phyloP scores from a whole-genome alignment of 2,888 invertebrate species.

The Euphydryas editha region DNA sequence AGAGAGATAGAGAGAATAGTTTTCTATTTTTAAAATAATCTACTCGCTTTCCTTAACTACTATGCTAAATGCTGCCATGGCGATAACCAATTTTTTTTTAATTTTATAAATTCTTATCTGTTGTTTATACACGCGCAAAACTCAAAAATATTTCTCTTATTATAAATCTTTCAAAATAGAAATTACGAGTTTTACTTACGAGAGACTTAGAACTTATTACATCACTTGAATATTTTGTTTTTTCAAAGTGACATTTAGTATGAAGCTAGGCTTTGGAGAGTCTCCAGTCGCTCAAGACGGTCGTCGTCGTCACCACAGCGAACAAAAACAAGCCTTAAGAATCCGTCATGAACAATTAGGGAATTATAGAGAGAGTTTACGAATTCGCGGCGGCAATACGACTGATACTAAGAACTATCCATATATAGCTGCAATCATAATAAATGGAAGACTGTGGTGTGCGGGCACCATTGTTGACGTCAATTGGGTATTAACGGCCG shows the following conservation, averaged over 20 bases:
- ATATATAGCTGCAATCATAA: slow-evolving; percentile 74
- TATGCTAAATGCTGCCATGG: no score
- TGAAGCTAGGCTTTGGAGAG: slow-evolving; percentile 43
- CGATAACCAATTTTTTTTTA: no score
- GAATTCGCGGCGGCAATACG: slow-evolving; percentile 60
- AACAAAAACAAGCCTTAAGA: slow-evolving; percentile 45
- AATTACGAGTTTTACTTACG: no score
- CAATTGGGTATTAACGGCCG: slow-evolving; percentile 76
- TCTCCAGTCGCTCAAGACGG: slow-evolving; percentile 30
- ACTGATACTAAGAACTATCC: slow-evolving; percentile 68
- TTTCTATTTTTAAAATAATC: no score
- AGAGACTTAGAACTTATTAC: no score
- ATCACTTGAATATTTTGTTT: background rate
- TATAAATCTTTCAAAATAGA: no score
- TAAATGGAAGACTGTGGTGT: slow-evolving; percentile 74
- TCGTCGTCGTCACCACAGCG: slow-evolving; percentile 44
- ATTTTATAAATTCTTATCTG: no score
- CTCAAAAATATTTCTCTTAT: no score
- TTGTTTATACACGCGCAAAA: no score
- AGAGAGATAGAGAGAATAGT: no score
- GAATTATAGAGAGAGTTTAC: slow-evolving; percentile 33
- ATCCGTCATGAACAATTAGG: slow-evolving; percentile 54
- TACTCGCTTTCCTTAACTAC: no score
- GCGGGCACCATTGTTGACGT: slow-evolving; percentile 72
- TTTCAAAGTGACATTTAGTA: slow-evolving; percentile 50